Base-by-base conservation (phyloP, 2,888 invertebrate species). In the Brenthis hecate region DNA sequence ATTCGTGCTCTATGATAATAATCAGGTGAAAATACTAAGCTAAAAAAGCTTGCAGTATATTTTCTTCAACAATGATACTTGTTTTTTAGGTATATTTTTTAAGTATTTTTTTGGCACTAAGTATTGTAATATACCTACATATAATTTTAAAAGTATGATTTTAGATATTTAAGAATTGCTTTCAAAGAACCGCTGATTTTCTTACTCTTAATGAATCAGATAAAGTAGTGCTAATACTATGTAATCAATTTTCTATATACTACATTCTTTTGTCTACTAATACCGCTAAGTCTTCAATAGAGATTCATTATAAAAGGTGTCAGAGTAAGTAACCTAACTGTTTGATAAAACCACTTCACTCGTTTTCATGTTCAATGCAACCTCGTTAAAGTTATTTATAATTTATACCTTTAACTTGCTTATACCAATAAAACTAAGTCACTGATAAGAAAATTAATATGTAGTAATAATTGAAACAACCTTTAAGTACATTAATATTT, bases 311-410 rank as follows among this genome's bases (percentile, higher is more conserved):
- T 80, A 78, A 78, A 74, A 83, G 74, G 81, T 88, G 81, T 76
- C 82, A 81, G 79, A 86, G 80, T 89, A 86, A 78, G 81, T 85
- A 88, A 88, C 87, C 79, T 85, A 81, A 82, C 77, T 72, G 73
- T 81, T 82, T 83, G 82, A 80, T 82, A 83, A 81, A 79, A 77
- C 81, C 80, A 80, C 83, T 82, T 80, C 80, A 78, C 78, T 78
- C 77, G 74, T 79, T 81, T 74, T 71, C 66, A 69, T 66, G 67
- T 69, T 71, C 65, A 66, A 58, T 67, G 53, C 14, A 13, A 56
- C 65, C 70, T 71, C 50, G 32, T 63, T 57, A 64, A 56, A 43
- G 11, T 8, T 8, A 8, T 43, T 43, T 19, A 19, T 19, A 19
- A 19, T 19, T 19, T 19, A 19, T 19, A 8, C 36, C 36, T 43